These are phyloP conservation scores for Meghimatium bilineatum DNA, from an alignment of 2,888 invertebrate genomes.

Conservation along the genomic window DNA sequence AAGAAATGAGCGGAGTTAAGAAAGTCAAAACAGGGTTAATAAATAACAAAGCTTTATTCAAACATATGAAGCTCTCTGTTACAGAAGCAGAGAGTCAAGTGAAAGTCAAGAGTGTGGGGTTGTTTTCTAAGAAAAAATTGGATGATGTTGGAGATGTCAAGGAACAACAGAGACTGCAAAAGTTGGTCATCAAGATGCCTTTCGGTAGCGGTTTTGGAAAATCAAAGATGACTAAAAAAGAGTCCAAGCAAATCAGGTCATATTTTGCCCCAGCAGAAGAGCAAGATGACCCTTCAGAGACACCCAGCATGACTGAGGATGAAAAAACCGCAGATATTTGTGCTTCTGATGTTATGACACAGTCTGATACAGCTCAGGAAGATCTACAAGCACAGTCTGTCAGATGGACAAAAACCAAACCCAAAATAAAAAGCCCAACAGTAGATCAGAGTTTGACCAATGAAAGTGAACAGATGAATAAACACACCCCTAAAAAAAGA, in stretches of 20 bases:
- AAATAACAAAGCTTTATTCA: slow-evolving; percentile 43
- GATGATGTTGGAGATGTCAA: slow-evolving; percentile 5
- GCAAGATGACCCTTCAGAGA: neutral
- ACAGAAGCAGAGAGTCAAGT: slow-evolving; percentile 32
- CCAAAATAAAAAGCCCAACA: neutral
- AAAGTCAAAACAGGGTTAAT: neutral
- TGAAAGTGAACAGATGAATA: neutral
- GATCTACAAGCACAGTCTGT: too few relatives aligned
- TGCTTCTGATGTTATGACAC: neutral
- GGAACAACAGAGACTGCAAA: slow-evolving; percentile 41
- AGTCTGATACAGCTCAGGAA: neutral
- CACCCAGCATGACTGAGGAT: neutral
- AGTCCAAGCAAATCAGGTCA: slow-evolving; percentile 41
- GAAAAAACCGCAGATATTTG: neutral
- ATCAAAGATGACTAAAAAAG: slow-evolving; percentile 42
- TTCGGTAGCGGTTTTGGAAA: slow-evolving; percentile 44
- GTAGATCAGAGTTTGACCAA: neutral
- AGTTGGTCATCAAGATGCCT: slow-evolving; percentile 49
- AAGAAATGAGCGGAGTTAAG: slow-evolving; percentile 34
- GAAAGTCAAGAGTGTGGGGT: slow-evolving; percentile 6
- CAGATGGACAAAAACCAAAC: neutral
- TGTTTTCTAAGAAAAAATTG: slow-evolving; percentile 16
- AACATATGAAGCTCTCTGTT: slow-evolving; percentile 28
- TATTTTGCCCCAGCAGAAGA: slow-evolving; percentile 43
- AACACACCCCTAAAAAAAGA: neutral